Percentiles rank a stretch among this genome's conserved stretches.
These are phyloP conservation scores for Nematopogon swammerdamellus DNA, from an alignment of 2,888 invertebrate species.

Conservation along the genomic window DNA sequence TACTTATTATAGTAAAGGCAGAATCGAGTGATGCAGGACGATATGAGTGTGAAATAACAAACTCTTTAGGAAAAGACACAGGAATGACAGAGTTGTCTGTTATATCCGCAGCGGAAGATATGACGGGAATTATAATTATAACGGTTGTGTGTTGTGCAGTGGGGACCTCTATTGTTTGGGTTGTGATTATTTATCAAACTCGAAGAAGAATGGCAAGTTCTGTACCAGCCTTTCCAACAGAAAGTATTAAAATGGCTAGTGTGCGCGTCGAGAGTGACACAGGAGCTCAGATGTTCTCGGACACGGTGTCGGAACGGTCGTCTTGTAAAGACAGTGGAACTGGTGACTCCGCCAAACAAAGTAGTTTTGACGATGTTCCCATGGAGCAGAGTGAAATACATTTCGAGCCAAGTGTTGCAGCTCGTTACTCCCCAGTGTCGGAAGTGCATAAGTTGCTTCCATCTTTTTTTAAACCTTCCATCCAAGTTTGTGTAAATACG, in stretches of 20 bases:
- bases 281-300: constrained; percentile 48
- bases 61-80: constrained; percentile 74
- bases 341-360: constrained; percentile 73
- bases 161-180: constrained; percentile 89
- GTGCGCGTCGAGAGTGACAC: constrained; percentile 51
- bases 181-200: constrained; percentile 85
- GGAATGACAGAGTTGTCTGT: constrained; percentile 71
- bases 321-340: constrained; percentile 79
- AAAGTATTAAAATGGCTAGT: constrained; percentile 49
- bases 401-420: constrained; percentile 41
- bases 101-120: constrained; percentile 66
- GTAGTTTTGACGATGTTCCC: constrained; percentile 61
- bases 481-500: constrained; percentile 52
- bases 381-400: constrained; percentile 44
- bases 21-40: constrained; percentile 74
- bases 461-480: constrained; percentile 50
- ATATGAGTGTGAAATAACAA: constrained; percentile 89
- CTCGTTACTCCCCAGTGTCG: constrained; percentile 46
- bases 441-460: constrained; percentile 51
- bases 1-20: constrained; percentile 83
- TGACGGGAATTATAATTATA: constrained; percentile 84
- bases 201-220: constrained; percentile 61
- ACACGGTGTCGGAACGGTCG: constrained; percentile 71
- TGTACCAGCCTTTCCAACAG: constrained; percentile 41
- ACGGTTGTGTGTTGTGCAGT: constrained; percentile 89